Conservation (phyloP, 2,113 vertebrate genomes). For the Cheilinus undulatus region DNA sequence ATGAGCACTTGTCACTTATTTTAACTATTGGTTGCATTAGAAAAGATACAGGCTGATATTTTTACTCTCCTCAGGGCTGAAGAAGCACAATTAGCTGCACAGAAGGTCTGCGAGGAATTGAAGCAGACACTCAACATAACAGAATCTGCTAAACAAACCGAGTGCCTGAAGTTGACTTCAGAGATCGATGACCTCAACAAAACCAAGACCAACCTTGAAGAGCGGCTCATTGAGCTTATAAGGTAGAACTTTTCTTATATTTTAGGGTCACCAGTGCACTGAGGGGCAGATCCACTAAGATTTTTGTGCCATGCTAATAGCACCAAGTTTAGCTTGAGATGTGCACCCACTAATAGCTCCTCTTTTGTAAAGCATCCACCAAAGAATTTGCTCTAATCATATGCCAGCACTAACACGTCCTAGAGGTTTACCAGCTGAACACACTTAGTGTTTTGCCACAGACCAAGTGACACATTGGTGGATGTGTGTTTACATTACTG, state of each 20-base stretch:
- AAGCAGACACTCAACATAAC: slow-evolving; percentile 80
- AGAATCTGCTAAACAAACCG: slow-evolving; percentile 80
- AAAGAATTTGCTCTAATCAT: no score
- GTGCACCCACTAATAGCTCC: no score
- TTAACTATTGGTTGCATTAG: neutral
- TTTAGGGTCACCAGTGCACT: neutral
- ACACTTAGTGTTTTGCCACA: no score
- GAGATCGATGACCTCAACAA: slow-evolving; percentile 92
- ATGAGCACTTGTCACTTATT: neutral
- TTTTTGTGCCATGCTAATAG: no score
- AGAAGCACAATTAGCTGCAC: slow-evolving; percentile 80
- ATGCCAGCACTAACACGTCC: no score
- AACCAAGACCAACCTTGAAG: slow-evolving; percentile 92
- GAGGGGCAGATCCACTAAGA: no score
- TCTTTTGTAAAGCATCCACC: no score
- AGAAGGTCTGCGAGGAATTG: slow-evolving; percentile 81
- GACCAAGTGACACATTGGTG: no score
- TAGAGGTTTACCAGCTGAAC: no score
- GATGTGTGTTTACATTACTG: no score
- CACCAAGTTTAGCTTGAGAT: no score
- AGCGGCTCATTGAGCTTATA: slow-evolving; percentile 95
- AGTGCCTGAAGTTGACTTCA: slow-evolving; percentile 85
- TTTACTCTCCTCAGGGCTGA: slow-evolving; percentile 79
- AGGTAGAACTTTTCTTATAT: slow-evolving; percentile 79
- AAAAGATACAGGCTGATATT: neutral